Evolutionary conservation across 2,888 invertebrate species (phyloP).

Genomic region (Halocaridina rubra): DNA sequence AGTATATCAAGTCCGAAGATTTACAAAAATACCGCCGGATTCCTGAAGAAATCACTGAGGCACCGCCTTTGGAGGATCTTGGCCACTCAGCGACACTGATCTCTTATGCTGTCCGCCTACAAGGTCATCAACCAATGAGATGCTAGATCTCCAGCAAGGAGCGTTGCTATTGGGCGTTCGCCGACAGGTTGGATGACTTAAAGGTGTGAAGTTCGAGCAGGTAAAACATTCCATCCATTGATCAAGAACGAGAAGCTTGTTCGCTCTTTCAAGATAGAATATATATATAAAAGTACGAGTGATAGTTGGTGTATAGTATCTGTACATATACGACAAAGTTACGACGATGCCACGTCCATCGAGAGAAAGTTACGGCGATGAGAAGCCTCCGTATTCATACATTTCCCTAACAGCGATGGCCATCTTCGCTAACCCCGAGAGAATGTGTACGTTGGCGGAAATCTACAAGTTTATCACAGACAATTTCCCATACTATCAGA

Average conservation of each 20-base stretch:
- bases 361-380: slow-evolving; percentile 95
- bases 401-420: slow-evolving; percentile 99
- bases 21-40: background rate
- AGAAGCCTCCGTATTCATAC: slow-evolving; percentile 99
- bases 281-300: too few species aligned
- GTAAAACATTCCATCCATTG: slow-evolving; percentile 12
- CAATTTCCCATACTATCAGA: slow-evolving; percentile 85
- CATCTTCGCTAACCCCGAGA: slow-evolving; percentile 96
- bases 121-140: background rate
- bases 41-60: background rate
- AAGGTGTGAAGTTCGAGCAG: slow-evolving; percentile 20
- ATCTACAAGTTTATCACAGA: slow-evolving; percentile 96
- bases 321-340: background rate
- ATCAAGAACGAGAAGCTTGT: too few species aligned
- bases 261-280: too few species aligned
- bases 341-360: slow-evolving; percentile 90
- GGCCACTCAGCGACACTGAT: background rate
- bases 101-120: background rate
- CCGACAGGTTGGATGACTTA: slow-evolving; percentile 24
- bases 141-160: background rate
- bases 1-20: background rate
- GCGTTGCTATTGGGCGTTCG: background rate
- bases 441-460: slow-evolving; percentile 90
- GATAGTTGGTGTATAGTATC: too few species aligned
- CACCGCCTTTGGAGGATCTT: background rate